Evolutionary conservation across 2,113 vertebrate genomes (phyloP), one percentile per base, ranked within the genome.

Genomic region (Gnathonemus longibarbis): DNA sequence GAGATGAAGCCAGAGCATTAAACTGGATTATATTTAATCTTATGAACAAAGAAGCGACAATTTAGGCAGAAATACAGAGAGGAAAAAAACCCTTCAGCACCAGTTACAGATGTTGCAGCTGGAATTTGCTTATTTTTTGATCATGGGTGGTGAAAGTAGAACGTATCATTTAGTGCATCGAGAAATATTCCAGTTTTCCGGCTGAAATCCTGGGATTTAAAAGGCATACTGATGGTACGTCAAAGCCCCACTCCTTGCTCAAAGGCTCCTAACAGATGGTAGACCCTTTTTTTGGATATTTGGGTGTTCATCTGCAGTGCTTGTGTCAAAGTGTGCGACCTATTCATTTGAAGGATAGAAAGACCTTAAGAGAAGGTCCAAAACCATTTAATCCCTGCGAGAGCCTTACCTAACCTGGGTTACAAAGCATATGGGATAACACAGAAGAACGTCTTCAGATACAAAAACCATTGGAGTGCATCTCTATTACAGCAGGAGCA

Each of bases 21-120:
- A 87, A 87, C 13, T n/a, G 49, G 49, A 52, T 87, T 87, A 87
- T 39, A 53, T 53, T 87, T 35, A 46, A 87, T 87, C 31, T 52
- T 31, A 27, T 87, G 15, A 53, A 87, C 49, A 52, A 87, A 87
- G 49, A 21, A 31, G 49, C 15, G 35, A 19, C 49, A 87, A 53
- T 31, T 87, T 53, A 53, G 13, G 45, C 85, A 87, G 49, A n/a
- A 84, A n/a, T 84, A 42, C 42, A 46, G 80, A 84, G 19, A 46
- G 1, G 24, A 48, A 84, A 42, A 27, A 3, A 46, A 24, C 21
- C 39, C 8, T 1, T 46, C 83, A 46, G 83, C 9, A 21, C 15
- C 35, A 46, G 19, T 48, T 84, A 48, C 83, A 84, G 42, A 84
- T 45, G 17, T 48, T 84, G 42, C 45, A n/a, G 24, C 42, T 48